phyloP scores from a whole-genome alignment of 2,113 vertebrate species.

The Laterallus jamaicensis region DNA sequence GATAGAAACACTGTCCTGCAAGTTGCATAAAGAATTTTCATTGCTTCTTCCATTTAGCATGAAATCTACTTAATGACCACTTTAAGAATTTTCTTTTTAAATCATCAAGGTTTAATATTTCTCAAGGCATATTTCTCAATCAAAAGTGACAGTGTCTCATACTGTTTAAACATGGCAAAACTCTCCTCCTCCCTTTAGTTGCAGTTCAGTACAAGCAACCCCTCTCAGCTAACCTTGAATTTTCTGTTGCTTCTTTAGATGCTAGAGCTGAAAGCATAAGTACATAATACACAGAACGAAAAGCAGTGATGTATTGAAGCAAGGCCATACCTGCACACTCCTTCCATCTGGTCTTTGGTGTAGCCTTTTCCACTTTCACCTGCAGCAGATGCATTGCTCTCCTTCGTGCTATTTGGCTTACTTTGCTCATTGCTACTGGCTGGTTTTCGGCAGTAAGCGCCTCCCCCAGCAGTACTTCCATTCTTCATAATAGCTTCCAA shows the following conservation, averaged over 20 bases:
- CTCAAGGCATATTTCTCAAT: background rate
- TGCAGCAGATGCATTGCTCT: conserved; percentile 58
- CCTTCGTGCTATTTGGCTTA: conserved; percentile 65
- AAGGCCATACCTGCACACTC: conserved; percentile 87
- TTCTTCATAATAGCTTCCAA: conserved; percentile 89
- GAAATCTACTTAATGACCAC: background rate
- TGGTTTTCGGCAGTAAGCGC: conserved; percentile 80
- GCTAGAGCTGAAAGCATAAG: background rate
- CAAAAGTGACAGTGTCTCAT: background rate
- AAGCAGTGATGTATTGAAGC: conserved; percentile 12
- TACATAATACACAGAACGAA: background rate
- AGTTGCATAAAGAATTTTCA: background rate
- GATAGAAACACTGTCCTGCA: background rate
- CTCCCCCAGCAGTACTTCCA: conserved; percentile 85
- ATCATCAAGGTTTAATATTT: background rate
- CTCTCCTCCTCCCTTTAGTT: background rate
- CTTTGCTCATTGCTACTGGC: conserved; percentile 68
- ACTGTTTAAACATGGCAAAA: background rate
- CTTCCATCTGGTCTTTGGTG: conserved; percentile 91
- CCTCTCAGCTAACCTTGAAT: background rate
- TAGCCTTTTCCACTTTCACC: conserved; percentile 84
- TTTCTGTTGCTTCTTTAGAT: background rate
- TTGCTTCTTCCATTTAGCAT: background rate
- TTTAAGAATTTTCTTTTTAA: background rate
- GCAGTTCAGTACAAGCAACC: background rate